phyloP scores from a whole-genome alignment of 1,140 invertebrate genomes.

The Drosophila nasuta region DNA sequence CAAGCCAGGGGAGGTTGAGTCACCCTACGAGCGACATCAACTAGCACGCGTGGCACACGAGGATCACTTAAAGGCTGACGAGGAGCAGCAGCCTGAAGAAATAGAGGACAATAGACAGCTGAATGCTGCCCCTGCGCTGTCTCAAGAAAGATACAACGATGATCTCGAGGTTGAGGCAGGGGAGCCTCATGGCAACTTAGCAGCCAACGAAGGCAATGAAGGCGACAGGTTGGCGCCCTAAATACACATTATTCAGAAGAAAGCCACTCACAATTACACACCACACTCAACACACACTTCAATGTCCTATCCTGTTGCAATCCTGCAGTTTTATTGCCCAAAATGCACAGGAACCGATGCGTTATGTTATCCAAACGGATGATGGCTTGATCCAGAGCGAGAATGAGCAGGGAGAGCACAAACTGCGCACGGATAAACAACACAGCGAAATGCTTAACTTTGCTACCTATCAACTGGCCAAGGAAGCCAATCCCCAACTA shows the following conservation, averaged over 20 bases:
- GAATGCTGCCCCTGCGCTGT: slow-evolving; percentile 4
- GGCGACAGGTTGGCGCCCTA: slow-evolving; percentile 60
- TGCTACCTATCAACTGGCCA: slow-evolving; percentile 26
- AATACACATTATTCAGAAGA: slow-evolving; percentile 10
- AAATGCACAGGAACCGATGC: slow-evolving; percentile 56
- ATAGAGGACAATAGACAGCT: slow-evolving; percentile 10
- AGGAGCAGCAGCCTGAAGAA: slow-evolving; percentile 2
- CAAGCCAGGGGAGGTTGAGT: slow-evolving; percentile 9
- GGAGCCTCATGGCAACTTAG: slow-evolving; percentile 10
- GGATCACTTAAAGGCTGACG: neutral
- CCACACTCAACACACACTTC: neutral
- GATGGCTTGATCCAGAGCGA: slow-evolving; percentile 46
- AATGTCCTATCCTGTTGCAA: neutral
- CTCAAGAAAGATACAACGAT: slow-evolving; percentile 2
- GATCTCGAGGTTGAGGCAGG: slow-evolving; percentile 10
- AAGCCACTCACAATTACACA: slow-evolving; percentile 8
- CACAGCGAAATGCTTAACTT: slow-evolving; percentile 52
- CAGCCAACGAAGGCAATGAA: slow-evolving; percentile 41
- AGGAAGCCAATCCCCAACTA: neutral
- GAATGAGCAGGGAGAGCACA: slow-evolving; percentile 26
- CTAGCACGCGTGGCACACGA: slow-evolving; percentile 15
- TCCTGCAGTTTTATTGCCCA: slow-evolving; percentile 57
- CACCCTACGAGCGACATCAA: slow-evolving; percentile 36
- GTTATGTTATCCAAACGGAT: slow-evolving; percentile 50
- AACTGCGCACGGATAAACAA: slow-evolving; percentile 38